Evolutionary conservation across 2,797 vertebrate genomes (phyloP), one percentile per base, ranked within the genome.

Genomic region (Protosalanx chinensis): DNA sequence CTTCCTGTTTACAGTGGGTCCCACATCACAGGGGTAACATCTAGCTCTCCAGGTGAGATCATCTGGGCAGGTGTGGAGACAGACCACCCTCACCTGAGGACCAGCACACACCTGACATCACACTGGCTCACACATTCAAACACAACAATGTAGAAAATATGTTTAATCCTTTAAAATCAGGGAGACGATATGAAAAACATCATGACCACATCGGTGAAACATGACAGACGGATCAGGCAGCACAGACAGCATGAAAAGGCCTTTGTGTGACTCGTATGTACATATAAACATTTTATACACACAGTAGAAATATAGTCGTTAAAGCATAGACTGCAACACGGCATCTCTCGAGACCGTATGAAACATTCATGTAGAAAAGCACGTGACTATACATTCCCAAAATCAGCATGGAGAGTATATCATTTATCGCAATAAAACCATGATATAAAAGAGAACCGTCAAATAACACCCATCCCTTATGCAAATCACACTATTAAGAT

Each of bases 191-290:
- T 87, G 89, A 87, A 90, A 80, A 90, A 89, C 81, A 86, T 87
- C 85, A 91, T 85, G 85, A 92, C 87, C 89, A 92, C 88, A 88
- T 90, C 84, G 92, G 78, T 86, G 86, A 90, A 91, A 91, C 83
- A 92, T 93, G 91, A 89, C 79, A 89, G 86, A 81, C 91, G 82
- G 82, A 80, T 91, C 88, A 90, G 88, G 89, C 88, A 89, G 90
- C 85, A 89, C 87, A 89, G 87, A 87, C 88, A 80, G 86, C 85
- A 90, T 89, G 88, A 91, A 84, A 93, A 93, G 92, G 91, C 89
- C 91, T 93, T 93, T 93, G 84, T 61, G 90, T 93, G 92, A 92
- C 89, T 89, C 76, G 71, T 92, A 92, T 93, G 82, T 92, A 93
- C 91, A 93, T 88, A 90, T 90, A 84, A 81, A 92, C 83, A 91